Conservation (phyloP, 2,888 invertebrate genomes). For the Ariolimax columbianus region DNA sequence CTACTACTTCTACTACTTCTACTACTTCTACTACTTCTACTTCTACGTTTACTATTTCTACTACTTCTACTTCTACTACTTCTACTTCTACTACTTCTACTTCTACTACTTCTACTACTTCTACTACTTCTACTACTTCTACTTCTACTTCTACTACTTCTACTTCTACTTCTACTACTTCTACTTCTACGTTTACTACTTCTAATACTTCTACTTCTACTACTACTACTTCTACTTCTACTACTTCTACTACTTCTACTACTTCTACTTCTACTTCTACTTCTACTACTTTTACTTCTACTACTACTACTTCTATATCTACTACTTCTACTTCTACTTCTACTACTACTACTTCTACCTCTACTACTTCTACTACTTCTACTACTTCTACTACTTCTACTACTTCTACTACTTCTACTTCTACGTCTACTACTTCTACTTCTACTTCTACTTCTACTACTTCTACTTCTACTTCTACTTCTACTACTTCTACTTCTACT, state of each 20-base stretch:
- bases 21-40: background rate
- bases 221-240: background rate
- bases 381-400: background rate
- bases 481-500: conserved; percentile 34
- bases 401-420: no score
- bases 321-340: no score
- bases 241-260: background rate
- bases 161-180: background rate
- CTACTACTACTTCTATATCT: no score
- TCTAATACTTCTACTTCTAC: no score
- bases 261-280: no score
- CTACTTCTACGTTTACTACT: no score
- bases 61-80: background rate
- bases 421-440: no score
- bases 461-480: conserved; percentile 20
- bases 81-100: background rate
- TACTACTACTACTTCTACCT: no score
- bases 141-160: background rate
- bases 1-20: background rate
- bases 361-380: no score
- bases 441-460: background rate
- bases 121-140: no score
- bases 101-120: background rate
- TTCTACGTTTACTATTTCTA: no score
- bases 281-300: no score